Evolutionary conservation across 1,140 invertebrate genomes (phyloP).

Genomic region (Heliconius hermathena): DNA sequence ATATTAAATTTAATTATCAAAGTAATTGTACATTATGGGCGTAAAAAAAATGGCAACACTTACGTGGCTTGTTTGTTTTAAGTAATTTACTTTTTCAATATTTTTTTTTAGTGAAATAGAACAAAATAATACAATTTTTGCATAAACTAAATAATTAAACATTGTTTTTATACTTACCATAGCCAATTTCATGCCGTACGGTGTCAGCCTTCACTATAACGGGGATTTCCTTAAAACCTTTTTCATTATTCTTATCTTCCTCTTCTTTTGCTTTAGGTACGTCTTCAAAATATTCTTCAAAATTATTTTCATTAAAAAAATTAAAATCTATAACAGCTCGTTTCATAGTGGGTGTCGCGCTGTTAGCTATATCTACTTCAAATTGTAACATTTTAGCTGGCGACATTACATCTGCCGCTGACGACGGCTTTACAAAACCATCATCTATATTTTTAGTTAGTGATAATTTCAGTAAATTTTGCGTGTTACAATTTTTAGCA

Average conservation of each 20-base stretch:
- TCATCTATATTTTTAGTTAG: conserved; percentile 60
- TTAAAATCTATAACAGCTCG: conserved; percentile 69
- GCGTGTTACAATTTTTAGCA: conserved; percentile 32
- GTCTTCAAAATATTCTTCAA: conserved; percentile 65
- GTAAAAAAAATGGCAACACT: neutral
- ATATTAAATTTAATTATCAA: too few relatives aligned
- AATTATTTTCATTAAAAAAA: conserved; percentile 69
- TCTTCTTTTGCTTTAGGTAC: conserved; percentile 39
- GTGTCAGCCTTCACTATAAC: conserved; percentile 70
- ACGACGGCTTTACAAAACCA: conserved; percentile 69
- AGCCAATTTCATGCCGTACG: conserved; percentile 72
- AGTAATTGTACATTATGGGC: too few relatives aligned
- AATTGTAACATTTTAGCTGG: conserved; percentile 76
- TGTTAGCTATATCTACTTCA: conserved; percentile 56
- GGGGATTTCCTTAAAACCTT: conserved; percentile 63
- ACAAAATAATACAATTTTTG: neutral
- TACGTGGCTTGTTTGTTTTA: neutral
- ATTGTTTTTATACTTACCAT: conserved; percentile 58
- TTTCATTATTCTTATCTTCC: conserved; percentile 45
- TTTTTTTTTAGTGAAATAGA: neutral
- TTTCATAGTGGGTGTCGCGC: conserved; percentile 73
- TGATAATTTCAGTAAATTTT: conserved; percentile 60
- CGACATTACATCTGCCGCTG: conserved; percentile 66
- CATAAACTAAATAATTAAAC: neutral
- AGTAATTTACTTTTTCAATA: neutral